phyloP scores from a whole-genome alignment of 2,113 vertebrate genomes.

The Ahaetulla prasina region DNA sequence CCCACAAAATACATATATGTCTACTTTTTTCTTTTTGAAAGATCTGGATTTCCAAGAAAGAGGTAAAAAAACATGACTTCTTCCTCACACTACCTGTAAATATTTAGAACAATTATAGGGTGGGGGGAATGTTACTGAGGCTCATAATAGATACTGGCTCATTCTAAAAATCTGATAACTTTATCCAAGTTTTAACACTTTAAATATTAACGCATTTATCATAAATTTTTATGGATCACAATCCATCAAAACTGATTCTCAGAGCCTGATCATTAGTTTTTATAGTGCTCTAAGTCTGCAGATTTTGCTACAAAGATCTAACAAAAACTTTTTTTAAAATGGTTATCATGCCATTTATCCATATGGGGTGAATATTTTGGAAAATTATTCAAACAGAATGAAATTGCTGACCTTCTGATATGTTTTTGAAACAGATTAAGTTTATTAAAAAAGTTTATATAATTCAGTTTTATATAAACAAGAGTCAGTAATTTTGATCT shows the following conservation, averaged over 20 bases:
- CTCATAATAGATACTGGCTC: background rate
- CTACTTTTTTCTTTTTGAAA: background rate
- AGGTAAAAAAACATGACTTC: background rate
- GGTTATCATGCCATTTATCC: background rate
- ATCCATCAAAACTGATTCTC: background rate
- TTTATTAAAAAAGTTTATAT: background rate
- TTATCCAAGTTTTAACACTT: background rate
- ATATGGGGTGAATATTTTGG: background rate
- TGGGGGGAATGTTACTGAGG: too few relatives aligned
- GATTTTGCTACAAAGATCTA: background rate
- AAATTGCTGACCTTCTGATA: background rate
- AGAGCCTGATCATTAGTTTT: background rate
- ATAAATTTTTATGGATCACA: background rate
- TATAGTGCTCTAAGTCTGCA: background rate
- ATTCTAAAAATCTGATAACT: background rate
- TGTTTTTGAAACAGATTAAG: background rate
- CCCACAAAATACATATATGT: background rate
- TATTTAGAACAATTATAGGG: background rate
- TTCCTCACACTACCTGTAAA: background rate
- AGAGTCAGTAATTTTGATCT: background rate
- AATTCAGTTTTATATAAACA: background rate
- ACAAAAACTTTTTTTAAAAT: background rate
- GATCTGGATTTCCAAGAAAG: background rate
- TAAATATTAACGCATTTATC: background rate
- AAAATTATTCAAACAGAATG: background rate